Evolutionary conservation across 2,888 invertebrate species (phyloP).

Genomic region (Rhimphoctona megacephalus): DNA sequence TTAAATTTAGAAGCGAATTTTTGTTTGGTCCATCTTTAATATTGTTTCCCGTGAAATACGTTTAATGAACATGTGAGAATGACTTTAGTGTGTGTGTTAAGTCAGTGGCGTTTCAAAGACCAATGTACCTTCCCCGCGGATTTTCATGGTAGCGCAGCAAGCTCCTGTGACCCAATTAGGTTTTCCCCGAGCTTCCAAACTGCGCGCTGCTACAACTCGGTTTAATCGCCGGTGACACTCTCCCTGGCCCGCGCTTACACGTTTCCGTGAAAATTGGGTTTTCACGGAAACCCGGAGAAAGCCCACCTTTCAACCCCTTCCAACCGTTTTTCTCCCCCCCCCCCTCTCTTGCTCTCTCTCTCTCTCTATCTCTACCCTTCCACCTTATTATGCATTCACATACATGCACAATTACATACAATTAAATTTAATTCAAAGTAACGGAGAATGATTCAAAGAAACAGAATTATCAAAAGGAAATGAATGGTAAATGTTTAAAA

Average conservation of each 20-base stretch:
- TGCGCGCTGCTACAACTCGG: constrained; percentile 63
- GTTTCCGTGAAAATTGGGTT: constrained; percentile 70
- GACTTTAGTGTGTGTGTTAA: constrained; percentile 29
- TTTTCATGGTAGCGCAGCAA: constrained; percentile 76
- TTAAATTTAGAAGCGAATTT: neutral
- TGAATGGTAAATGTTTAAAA: neutral
- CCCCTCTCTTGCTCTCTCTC: neutral
- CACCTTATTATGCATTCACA: neutral
- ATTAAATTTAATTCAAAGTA: neutral
- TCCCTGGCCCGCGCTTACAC: constrained; percentile 57
- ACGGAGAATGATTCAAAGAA: neutral
- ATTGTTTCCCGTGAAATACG: neutral
- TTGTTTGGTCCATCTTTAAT: neutral
- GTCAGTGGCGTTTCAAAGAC: constrained; percentile 39
- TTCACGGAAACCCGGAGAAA: constrained; percentile 47
- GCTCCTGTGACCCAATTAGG: constrained; percentile 80
- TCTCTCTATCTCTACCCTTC: neutral
- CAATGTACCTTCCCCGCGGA: constrained; percentile 72
- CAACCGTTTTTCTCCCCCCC: neutral
- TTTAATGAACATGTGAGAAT: neutral
- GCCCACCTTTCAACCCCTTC: constrained; percentile 10
- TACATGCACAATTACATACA: neutral
- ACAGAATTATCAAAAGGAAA: neutral
- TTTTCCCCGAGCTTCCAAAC: constrained; percentile 71
- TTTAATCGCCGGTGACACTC: constrained; percentile 73